phyloP scores from a whole-genome alignment of 2,888 invertebrate species.

The Standfussiana lucernea region DNA sequence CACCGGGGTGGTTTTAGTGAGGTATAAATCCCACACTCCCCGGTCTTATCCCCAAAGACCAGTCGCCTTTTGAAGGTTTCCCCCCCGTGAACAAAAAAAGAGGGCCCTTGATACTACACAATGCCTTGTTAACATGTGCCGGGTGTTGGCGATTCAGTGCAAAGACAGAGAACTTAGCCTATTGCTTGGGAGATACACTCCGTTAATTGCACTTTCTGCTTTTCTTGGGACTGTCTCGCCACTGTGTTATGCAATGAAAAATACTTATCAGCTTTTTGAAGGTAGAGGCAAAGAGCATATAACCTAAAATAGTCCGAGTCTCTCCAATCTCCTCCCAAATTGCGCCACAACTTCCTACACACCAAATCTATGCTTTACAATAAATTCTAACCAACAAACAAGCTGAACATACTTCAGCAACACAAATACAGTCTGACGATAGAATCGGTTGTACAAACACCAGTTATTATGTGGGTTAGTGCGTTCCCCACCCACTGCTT shows the following conservation, averaged over 20 bases:
- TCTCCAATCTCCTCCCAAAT: conserved; percentile 10
- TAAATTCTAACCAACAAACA: conserved; percentile 37
- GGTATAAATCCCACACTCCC: too few species aligned
- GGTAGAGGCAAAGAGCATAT: not conserved
- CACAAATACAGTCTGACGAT: conserved; percentile 54
- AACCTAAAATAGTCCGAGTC: not conserved
- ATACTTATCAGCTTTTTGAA: not conserved
- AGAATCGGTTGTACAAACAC: conserved; percentile 52
- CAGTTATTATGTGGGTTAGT: conserved; percentile 58
- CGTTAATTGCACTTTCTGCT: not conserved
- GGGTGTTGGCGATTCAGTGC: not conserved
- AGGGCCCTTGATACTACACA: too few species aligned
- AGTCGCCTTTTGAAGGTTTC: too few species aligned
- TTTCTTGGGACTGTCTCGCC: too few species aligned
- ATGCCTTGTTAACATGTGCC: not conserved
- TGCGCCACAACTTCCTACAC: not conserved
- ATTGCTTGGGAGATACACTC: not conserved
- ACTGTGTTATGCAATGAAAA: not conserved
- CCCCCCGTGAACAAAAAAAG: too few species aligned
- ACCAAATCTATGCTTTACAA: conserved; percentile 22
- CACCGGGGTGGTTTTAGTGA: too few species aligned
- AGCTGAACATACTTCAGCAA: conserved; percentile 44
- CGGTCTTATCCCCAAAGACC: too few species aligned
- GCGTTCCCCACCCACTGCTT: conserved; percentile 47
- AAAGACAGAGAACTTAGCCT: not conserved